Percentiles rank a stretch among this genome's conserved stretches.
phyloP scores from a whole-genome alignment of 2,113 vertebrate genomes.

The Boleophthalmus pectinirostris region DNA sequence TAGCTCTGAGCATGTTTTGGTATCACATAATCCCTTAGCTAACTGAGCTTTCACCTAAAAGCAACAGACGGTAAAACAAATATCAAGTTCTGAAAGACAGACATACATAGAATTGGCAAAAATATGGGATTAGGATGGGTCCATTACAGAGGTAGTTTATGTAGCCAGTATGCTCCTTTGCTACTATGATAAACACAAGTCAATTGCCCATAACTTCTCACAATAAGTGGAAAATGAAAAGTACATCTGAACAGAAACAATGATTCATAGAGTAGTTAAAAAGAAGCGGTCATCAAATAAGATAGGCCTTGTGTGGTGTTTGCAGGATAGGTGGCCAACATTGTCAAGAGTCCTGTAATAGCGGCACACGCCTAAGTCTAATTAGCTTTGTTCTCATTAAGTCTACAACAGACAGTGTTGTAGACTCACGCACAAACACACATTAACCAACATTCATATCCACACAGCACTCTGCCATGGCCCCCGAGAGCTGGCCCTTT shows the following conservation, averaged over 20 bases:
- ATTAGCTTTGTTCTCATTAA: constrained; percentile 73
- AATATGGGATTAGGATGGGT: no score
- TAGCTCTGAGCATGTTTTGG: constrained; percentile 1
- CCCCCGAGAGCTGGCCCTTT: constrained; percentile 57
- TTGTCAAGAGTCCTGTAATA: constrained; percentile 46
- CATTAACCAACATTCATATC: constrained; percentile 8
- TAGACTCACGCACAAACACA: constrained; percentile 44
- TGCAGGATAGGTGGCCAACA: constrained; percentile 43
- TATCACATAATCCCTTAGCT: no score
- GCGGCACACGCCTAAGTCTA: constrained; percentile 54
- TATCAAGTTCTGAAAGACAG: no score
- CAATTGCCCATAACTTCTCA: no score
- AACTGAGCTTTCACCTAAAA: no score
- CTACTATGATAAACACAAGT: background rate
- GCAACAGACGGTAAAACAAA: no score
- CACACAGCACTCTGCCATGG: constrained; percentile 20
- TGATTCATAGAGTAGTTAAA: background rate
- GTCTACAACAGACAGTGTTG: constrained; percentile 45
- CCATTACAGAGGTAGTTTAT: no score
- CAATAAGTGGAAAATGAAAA: background rate
- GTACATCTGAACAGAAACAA: background rate
- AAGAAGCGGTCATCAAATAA: background rate
- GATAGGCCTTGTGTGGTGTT: constrained; percentile 10
- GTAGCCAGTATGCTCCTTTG: no score
- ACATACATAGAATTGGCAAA: no score